These are phyloP conservation scores for Chaetops frenatus DNA, from an alignment of 2,113 vertebrate species.

Conservation along the genomic window DNA sequence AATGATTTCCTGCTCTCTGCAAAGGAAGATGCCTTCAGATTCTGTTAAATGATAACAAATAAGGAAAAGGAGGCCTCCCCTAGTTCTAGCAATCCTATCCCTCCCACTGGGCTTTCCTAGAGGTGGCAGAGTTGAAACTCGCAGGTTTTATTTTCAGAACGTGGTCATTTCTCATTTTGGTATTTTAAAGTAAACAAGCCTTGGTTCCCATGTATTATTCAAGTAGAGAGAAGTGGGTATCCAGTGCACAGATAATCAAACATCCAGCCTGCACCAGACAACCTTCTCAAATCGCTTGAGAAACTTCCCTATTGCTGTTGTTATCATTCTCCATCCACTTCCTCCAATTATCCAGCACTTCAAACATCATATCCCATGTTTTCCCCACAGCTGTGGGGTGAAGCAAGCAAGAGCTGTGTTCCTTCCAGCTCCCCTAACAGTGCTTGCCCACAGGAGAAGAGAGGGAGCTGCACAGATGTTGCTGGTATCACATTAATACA, in stretches of 20 bases:
- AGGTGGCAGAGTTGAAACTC: slow-evolving; percentile 36
- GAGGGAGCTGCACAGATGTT: slow-evolving; percentile 12
- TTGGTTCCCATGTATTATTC: slow-evolving; percentile 60
- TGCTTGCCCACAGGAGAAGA: background rate
- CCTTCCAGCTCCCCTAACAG: background rate
- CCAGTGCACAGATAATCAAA: slow-evolving; percentile 53
- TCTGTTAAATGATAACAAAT: slow-evolving; percentile 45
- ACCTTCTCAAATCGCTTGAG: slow-evolving; percentile 16
- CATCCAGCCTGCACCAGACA: background rate
- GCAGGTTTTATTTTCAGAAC: slow-evolving; percentile 59
- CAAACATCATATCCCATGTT: background rate
- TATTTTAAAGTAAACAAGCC: slow-evolving; percentile 62
- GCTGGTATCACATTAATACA: background rate
- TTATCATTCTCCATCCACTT: slow-evolving; percentile 47
- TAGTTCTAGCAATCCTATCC: slow-evolving; percentile 22
- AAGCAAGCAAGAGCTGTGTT: background rate
- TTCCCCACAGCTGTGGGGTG: slow-evolving; percentile 31
- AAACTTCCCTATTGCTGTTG: background rate
- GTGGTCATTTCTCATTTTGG: slow-evolving; percentile 41
- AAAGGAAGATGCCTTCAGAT: slow-evolving; percentile 47
- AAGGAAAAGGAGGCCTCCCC: background rate
- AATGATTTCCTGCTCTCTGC: slow-evolving; percentile 31
- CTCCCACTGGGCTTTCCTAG: slow-evolving; percentile 2
- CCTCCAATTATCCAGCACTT: slow-evolving; percentile 62
- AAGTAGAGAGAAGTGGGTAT: slow-evolving; percentile 28